Base-by-base conservation (phyloP, 2,113 vertebrate genomes). In the Echinops telfairi region DNA sequence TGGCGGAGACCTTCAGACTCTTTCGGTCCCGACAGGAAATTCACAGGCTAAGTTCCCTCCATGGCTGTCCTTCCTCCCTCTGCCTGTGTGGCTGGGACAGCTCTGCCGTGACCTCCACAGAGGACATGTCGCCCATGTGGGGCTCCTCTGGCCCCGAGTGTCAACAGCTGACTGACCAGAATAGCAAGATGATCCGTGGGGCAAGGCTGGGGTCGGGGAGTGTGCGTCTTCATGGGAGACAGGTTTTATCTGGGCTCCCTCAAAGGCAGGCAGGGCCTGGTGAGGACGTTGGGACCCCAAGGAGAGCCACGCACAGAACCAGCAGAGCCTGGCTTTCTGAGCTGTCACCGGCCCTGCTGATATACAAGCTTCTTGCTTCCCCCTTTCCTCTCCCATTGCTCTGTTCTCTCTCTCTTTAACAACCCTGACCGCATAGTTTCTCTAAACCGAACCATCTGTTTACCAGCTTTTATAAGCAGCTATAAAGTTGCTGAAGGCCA, bases 401-500 rank as follows among this genome's bases (percentile, higher is more conserved):
- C 77, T 83, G 68, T 58, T 82, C 62, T 19, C 70, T 71, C 73
- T 68, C 38, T 53, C 0, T n/a, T 3, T 88, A 87, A 94, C 89
- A 95, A 92, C 85, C 83, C 62, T 66, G 78, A 58, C 95, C 85
- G 82, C 95, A 91, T 92, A 95, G 81, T 94, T 96, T 79, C 92
- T 92, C 58, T 97, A 96, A 97, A 88, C 82, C 91, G 92, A 96
- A 96, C 97, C 95, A 95, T 89, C 95, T 97, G 96, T 87, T 93
- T 85, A 66, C 91, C 57, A 68, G 94, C 36, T 91, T 85, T 96
- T 89, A 81, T 19, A 85, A 96, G 95, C 77, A 33, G 90, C 66
- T 20, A 84, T 85, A 79, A 94, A 85, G 91, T 6, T 23, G 57
- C 19, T 0, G 10, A 81, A 38, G 89, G 62, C 62, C 77, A 20